These are phyloP conservation scores for Lasioglossum vierecki DNA, from an alignment of 2,888 invertebrate genomes.

Conservation along the genomic window DNA sequence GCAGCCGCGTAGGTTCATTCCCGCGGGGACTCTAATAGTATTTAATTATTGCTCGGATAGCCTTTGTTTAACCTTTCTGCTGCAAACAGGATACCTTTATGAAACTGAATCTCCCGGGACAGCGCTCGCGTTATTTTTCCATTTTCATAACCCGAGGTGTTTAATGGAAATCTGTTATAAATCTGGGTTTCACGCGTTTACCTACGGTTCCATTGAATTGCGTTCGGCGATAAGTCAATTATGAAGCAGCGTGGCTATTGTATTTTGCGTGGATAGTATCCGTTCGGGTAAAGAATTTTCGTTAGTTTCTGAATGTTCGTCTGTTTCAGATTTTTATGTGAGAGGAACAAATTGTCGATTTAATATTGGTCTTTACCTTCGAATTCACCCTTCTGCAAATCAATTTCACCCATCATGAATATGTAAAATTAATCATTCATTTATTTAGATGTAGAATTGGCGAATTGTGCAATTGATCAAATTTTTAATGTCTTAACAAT, in stretches of 20 bases:
- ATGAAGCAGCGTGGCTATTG: neutral
- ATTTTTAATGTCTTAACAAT: too few relatives aligned
- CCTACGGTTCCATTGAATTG: neutral
- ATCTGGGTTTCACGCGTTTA: neutral
- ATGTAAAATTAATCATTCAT: too few relatives aligned
- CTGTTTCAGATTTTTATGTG: too few relatives aligned
- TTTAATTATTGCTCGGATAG: slow-evolving; percentile 5
- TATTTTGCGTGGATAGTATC: neutral
- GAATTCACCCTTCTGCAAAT: too few relatives aligned
- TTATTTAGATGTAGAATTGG: too few relatives aligned
- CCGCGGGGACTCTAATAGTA: neutral
- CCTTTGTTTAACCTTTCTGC: neutral
- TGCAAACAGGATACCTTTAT: neutral
- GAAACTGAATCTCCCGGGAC: neutral
- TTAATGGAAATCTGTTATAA: neutral
- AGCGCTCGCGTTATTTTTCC: neutral
- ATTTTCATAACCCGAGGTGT: neutral
- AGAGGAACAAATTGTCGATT: too few relatives aligned
- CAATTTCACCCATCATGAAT: too few relatives aligned
- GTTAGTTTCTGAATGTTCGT: neutral
- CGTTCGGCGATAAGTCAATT: neutral
- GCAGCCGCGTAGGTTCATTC: neutral
- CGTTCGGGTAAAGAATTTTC: neutral
- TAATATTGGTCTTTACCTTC: too few relatives aligned
- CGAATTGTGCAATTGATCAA: too few relatives aligned